These are phyloP conservation scores for Drosophila pseudotakahashii DNA, from an alignment of 2,888 invertebrate genomes.

Conservation along the genomic window DNA sequence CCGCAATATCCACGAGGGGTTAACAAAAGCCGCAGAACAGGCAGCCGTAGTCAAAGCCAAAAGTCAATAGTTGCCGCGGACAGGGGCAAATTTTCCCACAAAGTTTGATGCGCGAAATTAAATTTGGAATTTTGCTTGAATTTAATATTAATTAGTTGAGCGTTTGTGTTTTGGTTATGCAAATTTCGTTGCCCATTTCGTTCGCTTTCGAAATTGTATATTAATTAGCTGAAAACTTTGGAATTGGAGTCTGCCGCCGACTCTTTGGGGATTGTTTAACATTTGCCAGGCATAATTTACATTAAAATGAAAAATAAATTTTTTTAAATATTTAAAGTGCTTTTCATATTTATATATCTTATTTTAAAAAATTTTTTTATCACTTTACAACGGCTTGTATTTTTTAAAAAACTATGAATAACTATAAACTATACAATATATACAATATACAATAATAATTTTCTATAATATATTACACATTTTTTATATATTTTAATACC, in stretches of 20 bases:
- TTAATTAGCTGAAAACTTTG: conserved; percentile 58
- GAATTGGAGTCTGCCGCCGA: neutral
- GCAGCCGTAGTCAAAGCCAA: conserved; percentile 57
- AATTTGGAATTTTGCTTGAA: conserved; percentile 67
- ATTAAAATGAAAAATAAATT: neutral
- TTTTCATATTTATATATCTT: too few species aligned
- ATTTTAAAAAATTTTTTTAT: too few species aligned
- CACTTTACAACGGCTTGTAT: too few species aligned
- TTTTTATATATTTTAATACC: neutral
- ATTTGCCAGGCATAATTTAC: neutral
- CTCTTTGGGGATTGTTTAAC: conserved; percentile 14
- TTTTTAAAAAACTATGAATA: too few species aligned
- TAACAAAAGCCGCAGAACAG: conserved; percentile 70
- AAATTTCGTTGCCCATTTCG: conserved; percentile 47
- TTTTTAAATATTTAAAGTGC: too few species aligned
- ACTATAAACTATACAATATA: too few species aligned
- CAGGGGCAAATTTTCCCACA: conserved; percentile 11
- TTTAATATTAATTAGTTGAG: conserved; percentile 76
- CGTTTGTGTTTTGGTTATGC: conserved; percentile 66
- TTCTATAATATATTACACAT: too few species aligned
- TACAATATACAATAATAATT: too few species aligned
- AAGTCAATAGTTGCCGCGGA: conserved; percentile 72
- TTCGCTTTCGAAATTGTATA: conserved; percentile 49
- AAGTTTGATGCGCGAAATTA: conserved; percentile 65
- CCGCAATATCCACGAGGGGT: conserved; percentile 46